Base-by-base conservation (phyloP, 2,113 vertebrate genomes). In the Callaeas wilsoni region DNA sequence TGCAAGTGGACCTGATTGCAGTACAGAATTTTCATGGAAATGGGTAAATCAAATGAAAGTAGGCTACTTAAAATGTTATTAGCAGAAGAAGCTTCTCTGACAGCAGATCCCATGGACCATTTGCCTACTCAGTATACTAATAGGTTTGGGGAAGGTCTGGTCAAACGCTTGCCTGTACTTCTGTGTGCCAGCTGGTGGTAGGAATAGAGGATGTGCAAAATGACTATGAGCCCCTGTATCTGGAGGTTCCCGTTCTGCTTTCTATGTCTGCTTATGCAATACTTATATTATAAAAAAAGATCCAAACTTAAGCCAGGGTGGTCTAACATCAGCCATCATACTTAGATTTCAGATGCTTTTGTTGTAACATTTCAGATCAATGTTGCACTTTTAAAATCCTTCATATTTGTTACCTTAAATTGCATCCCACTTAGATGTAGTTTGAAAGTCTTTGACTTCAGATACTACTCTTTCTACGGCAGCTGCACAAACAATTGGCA, bases 81-180 rank as follows among this genome's bases (percentile, higher is more conserved):
- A 62, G 33, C 78, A 75, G 32, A 56, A 80, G 49, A n/a, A 47
- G 17, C 17, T 86, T 74, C 63, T 77, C 1, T 90, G 46, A 53
- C 29, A 57, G 68, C 19, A 69, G 13, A 81, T 62, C 19, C 49
- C 8, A 13, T 60, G 39, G 39, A 19, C 21, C 12, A 10, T 76
- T 29, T 76, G 26, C 23, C 10, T 25, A 4, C 27, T 64, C 1
- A 0, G 16, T 70, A 2, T 16, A n/a, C n/a, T n/a, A 68, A 7
- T 6, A 67, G 27, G 13, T 53, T 59, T 93, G 27, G 20, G 26
- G 20, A 67, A 50, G 21, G 39, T 55, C 37, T 67, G 15, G 16
- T 74, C 27, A 76, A 89, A 35, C 32, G 5, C 20, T 85, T 88
- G 15, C 19, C 20, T 0, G 1, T 64, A 16, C 11, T 62, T n/a